phyloP scores from a whole-genome alignment of 2,113 vertebrate species.

The Lepus timidus region DNA sequence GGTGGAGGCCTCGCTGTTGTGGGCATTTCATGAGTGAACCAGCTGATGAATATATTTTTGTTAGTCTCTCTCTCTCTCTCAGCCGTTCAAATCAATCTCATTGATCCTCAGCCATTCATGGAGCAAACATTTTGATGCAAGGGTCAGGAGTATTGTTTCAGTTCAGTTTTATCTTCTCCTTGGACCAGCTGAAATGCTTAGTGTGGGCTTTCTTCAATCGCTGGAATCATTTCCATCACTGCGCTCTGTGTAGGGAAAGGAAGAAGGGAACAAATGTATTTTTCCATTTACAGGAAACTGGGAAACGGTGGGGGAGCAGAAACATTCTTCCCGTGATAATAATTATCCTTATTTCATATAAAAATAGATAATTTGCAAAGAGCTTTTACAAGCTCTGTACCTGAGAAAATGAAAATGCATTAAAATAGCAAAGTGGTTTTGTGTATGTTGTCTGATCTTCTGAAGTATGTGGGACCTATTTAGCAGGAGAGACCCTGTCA shows the following conservation, averaged over 20 bases:
- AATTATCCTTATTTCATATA: not conserved
- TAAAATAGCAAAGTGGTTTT: not conserved
- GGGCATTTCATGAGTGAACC: no score
- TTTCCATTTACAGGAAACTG: not conserved
- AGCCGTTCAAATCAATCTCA: not conserved
- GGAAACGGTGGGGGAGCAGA: not conserved
- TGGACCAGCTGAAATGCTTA: not conserved
- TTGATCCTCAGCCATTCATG: not conserved
- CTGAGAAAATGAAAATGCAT: not conserved
- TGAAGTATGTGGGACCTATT: not conserved
- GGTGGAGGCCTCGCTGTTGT: no score
- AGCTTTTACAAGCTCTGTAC: not conserved
- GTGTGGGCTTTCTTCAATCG: not conserved
- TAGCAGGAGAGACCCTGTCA: not conserved
- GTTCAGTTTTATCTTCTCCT: not conserved
- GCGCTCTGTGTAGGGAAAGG: not conserved
- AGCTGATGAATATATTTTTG: no score
- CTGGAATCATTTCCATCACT: not conserved
- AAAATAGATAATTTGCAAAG: not conserved
- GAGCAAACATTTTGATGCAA: not conserved
- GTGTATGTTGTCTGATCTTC: not conserved
- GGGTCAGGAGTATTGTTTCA: not conserved
- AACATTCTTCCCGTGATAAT: not conserved
- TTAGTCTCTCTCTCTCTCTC: no score
- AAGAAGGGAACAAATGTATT: not conserved